Evolutionary conservation across 2,113 vertebrate species (phyloP).

Genomic region (Verasper variegatus): DNA sequence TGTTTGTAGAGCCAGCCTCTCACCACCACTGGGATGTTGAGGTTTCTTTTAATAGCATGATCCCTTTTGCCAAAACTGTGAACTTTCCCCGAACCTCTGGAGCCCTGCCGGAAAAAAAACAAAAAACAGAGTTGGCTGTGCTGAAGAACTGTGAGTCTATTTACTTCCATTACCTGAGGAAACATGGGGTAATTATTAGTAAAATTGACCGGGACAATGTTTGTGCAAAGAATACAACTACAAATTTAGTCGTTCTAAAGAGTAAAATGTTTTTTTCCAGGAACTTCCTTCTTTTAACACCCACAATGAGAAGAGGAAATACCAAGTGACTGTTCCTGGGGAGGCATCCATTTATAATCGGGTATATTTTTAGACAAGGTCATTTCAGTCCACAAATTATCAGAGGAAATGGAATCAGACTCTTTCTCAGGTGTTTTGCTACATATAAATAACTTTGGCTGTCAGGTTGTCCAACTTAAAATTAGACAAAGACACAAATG

Average conservation of each 20-base stretch:
- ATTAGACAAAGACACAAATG: conserved; percentile 7
- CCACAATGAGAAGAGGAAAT: conserved; percentile 35
- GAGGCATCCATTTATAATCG: conserved; percentile 17
- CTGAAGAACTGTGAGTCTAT: conserved; percentile 12
- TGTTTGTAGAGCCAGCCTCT: conserved; percentile 99
- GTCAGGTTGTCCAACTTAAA: not conserved
- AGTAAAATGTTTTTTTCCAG: conserved; percentile 6
- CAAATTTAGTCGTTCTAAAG: not conserved
- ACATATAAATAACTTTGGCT: conserved; percentile 5
- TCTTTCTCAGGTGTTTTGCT: not conserved
- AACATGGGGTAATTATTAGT: not conserved
- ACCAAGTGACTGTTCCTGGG: conserved; percentile 29
- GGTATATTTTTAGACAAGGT: conserved; percentile 34
- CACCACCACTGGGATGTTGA: conserved; percentile 92
- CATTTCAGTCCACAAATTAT: conserved; percentile 9
- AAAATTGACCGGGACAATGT: no score
- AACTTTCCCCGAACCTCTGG: conserved; percentile 87
- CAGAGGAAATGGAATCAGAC: not conserved
- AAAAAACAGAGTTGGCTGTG: not conserved
- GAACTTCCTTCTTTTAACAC: conserved; percentile 27
- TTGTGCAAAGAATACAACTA: not conserved
- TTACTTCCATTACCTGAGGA: not conserved
- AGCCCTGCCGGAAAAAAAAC: conserved; percentile 76
- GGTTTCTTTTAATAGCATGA: conserved; percentile 95
- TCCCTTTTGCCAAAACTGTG: conserved; percentile 98